A percentile compares a stretch with the other conserved stretches of the same genome.
These are phyloP conservation scores for Aplodontia rufa DNA, from an alignment of 2,113 vertebrate genomes.

Conservation along the genomic window DNA sequence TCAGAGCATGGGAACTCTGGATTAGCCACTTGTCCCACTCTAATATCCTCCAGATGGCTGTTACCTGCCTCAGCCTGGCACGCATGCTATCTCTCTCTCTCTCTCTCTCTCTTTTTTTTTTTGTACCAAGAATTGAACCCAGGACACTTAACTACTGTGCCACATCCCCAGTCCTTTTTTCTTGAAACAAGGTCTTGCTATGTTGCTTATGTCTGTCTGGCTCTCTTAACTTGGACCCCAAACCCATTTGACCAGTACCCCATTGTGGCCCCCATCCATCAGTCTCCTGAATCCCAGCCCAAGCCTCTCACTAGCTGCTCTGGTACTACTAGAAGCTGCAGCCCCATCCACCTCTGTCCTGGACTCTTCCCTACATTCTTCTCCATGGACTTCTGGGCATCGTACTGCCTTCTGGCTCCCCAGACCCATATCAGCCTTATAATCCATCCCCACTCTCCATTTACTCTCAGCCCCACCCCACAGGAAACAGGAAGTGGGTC, in stretches of 20 bases:
- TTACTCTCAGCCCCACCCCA: slow-evolving; percentile 36
- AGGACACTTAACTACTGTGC: too few species aligned
- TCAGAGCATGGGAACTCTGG: background rate
- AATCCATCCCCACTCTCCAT: background rate
- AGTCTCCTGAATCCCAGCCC: background rate
- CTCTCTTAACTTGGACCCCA: background rate
- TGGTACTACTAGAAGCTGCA: background rate
- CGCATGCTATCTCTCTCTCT: too few species aligned
- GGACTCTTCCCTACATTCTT: background rate
- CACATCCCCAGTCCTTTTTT: too few species aligned
- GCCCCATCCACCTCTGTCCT: background rate
- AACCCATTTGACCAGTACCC: background rate
- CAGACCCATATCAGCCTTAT: background rate
- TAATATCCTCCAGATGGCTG: background rate
- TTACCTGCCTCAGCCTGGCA: background rate
- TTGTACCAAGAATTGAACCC: too few species aligned
- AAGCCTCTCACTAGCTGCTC: background rate
- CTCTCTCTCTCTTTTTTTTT: too few species aligned
- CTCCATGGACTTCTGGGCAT: background rate
- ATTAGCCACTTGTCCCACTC: background rate
- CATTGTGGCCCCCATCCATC: background rate
- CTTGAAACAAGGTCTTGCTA: too few species aligned
- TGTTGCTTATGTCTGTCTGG: too few species aligned
- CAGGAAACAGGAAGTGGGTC: slow-evolving; percentile 65
- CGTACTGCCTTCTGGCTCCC: background rate